A percentile compares a stretch with the other conserved stretches of the same genome.
Evolutionary conservation across 2,888 invertebrate genomes (phyloP).

Genomic region (Drosophila fungiperda): DNA sequence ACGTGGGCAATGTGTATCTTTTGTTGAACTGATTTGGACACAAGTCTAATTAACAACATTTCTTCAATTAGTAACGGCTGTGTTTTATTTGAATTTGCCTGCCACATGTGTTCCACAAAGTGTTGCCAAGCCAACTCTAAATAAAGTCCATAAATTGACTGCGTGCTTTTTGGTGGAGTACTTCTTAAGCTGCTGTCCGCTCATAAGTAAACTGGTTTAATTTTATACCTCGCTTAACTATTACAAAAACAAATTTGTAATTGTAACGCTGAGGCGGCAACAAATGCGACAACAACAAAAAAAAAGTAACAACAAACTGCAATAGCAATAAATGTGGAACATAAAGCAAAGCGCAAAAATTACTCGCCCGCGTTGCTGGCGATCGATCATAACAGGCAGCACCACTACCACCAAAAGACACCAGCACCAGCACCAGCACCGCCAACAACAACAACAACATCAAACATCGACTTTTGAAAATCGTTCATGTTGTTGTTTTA

Average conservation of each 20-base stretch:
- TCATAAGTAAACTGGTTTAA: constrained; percentile 65
- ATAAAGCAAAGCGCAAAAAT: constrained; percentile 76
- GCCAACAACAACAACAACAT: constrained; percentile 33
- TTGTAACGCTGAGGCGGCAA: constrained; percentile 59
- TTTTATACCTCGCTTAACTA: constrained; percentile 60
- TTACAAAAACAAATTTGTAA: constrained; percentile 65
- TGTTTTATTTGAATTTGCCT: constrained; percentile 1
- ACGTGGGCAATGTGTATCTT: constrained; percentile 3
- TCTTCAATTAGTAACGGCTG: constrained; percentile 1
- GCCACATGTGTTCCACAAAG: constrained; percentile 22
- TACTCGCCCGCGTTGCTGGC: constrained; percentile 64
- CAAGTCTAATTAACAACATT: constrained; percentile 25
- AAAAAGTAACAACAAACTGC: constrained; percentile 61
- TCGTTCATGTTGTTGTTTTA: constrained; percentile 38
- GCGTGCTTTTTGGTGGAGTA: constrained; percentile 30
- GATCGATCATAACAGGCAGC: constrained; percentile 74
- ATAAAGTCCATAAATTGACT: constrained; percentile 12
- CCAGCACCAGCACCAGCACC: constrained; percentile 15
- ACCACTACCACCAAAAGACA: constrained; percentile 19
- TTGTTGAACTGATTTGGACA: constrained; percentile 16
- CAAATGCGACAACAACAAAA: constrained; percentile 40
- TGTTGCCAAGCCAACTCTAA: constrained; percentile 10
- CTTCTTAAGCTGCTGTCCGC: constrained; percentile 52
- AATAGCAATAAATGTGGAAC: constrained; percentile 75
- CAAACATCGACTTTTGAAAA: constrained; percentile 54